These are phyloP conservation scores for Pseudois nayaur DNA, from an alignment of 2,113 vertebrate species.

Conservation along the genomic window DNA sequence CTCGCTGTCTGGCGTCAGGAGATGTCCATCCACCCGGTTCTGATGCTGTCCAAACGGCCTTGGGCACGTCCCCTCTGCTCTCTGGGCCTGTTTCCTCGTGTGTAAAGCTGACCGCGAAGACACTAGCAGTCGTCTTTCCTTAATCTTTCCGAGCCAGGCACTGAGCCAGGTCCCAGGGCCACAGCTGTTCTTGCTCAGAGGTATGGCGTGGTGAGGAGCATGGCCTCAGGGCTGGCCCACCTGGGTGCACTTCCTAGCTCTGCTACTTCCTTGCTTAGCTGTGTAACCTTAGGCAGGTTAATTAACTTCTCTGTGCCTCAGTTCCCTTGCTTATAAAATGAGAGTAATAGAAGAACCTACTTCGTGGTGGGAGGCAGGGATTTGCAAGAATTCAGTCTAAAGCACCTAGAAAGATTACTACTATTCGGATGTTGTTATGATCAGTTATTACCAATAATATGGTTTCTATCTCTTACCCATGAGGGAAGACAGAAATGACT, in stretches of 20 bases:
- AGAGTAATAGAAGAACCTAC: not conserved
- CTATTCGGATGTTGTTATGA: not conserved
- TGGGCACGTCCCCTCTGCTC: no score
- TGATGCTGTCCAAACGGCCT: not conserved
- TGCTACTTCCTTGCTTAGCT: not conserved
- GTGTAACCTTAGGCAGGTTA: not conserved
- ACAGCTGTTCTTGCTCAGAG: not conserved
- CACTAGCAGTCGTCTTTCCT: accelerated
- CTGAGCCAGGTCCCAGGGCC: not conserved
- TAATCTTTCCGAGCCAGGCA: accelerated
- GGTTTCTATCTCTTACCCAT: accelerated
- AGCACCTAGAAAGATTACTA: not conserved
- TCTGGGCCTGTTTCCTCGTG: not conserved
- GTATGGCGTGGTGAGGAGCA: accelerated
- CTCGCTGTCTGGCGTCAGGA: not conserved
- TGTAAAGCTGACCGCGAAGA: not conserved
- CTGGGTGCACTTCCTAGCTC: not conserved
- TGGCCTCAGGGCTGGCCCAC: not conserved
- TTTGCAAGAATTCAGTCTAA: not conserved
- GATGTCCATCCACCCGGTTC: not conserved
- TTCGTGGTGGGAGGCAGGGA: not conserved
- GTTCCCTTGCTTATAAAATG: not conserved
- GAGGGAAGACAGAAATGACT: no score
- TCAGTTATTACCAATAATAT: not conserved
- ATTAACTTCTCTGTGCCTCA: not conserved